Evolutionary conservation across 2,888 invertebrate species (phyloP), one percentile per base, ranked within the genome.

Genomic region (Drosophila yooni): DNA sequence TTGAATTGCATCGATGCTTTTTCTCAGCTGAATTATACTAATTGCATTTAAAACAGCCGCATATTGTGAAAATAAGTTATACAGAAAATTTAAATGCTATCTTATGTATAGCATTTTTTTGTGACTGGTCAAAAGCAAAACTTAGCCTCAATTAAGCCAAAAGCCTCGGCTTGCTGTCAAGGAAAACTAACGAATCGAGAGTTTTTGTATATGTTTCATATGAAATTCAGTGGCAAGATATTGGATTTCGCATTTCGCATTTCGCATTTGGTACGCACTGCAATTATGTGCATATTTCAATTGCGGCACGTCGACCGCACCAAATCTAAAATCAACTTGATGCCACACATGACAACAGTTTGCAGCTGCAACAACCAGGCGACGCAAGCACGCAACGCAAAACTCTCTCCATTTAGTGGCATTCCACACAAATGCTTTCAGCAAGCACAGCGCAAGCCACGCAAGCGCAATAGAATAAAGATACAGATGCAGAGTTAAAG

Each of bases 281-380:
- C 88, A 82, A 84, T 82, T 83, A 87, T 87, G 84, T 74, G 77
- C 80, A 84, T 84, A 80, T 84, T 84, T 87, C 84, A 82, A 82
- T 82, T 76, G 74, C 59, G 53, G 74, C 76, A 86, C 73, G 81
- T 75, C 72, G 70, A 76, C 83, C 83, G 76, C 74, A 82, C 69
- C 66, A 79, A 70, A 71, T 75, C 72, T 66, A 48, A 25, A 46
- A 46, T 46, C 46, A 15, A 77, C 71, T 81, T 77, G 66, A 56
- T 81, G 81, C 69, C 79, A 85, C 79, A 83, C 78, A 84, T 84
- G 83, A 87, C 78, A 87, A 84, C 82, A 82, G 71, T 79, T 81
- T 74, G 83, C 83, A 83, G 83, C 87, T 86, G 87, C 38, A 43
- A n/a, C n/a, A 46, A 15, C 15, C 15, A 7, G 3, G 15, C 46